Conservation (phyloP, 2,113 vertebrate species). For the Phyllostomus discolor region DNA sequence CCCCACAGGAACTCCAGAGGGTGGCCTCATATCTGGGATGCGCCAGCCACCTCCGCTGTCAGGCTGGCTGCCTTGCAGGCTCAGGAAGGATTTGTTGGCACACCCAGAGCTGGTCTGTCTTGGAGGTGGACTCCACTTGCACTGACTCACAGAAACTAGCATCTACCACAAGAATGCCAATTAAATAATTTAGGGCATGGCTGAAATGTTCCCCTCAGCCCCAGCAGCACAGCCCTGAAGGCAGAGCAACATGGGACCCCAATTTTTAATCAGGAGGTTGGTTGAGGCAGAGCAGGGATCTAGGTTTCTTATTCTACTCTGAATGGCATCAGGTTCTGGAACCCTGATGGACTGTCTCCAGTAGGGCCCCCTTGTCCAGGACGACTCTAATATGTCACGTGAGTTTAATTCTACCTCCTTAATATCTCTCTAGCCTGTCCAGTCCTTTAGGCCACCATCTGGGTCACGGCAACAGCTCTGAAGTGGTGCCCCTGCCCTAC, state of each 20-base stretch:
- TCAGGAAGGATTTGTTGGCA: neutral
- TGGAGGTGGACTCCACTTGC: neutral
- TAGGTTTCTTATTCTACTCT: neutral
- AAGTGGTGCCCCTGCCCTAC: neutral
- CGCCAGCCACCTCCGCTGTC: fast-evolving
- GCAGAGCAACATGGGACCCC: neutral
- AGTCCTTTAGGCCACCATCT: neutral
- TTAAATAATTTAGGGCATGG: neutral
- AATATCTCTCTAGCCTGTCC: neutral
- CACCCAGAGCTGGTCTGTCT: neutral
- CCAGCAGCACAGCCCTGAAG: fast-evolving
- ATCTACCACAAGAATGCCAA: neutral
- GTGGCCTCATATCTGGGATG: fast-evolving
- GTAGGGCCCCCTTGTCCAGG: neutral
- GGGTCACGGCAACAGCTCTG: neutral
- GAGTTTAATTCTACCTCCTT: neutral
- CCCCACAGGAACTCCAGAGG: neutral
- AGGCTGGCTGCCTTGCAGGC: neutral
- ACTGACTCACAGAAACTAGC: neutral
- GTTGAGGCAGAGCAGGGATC: neutral
- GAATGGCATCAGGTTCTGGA: neutral
- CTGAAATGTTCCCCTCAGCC: neutral
- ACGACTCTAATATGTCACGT: no score
- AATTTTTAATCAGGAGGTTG: neutral
- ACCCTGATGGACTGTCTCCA: neutral